phyloP scores from a whole-genome alignment of 2,888 invertebrate genomes.

The Tryphoninae sp. region DNA sequence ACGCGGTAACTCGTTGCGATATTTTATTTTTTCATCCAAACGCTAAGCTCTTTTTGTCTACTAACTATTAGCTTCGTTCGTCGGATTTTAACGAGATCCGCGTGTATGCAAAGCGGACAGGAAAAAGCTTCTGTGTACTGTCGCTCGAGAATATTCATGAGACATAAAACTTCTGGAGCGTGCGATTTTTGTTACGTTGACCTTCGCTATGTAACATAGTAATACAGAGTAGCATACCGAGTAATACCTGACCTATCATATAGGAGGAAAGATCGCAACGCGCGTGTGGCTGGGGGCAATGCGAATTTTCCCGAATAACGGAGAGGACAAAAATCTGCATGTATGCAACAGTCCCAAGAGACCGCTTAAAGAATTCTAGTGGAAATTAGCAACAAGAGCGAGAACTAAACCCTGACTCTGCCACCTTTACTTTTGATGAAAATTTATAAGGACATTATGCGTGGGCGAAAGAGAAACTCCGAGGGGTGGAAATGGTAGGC shows the following conservation, averaged over 20 bases:
- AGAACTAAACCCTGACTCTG: slow-evolving; percentile 24
- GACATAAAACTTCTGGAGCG: slow-evolving; percentile 39
- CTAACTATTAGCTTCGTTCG: slow-evolving; percentile 35
- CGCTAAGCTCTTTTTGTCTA: slow-evolving; percentile 12
- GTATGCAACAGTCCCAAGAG: neutral
- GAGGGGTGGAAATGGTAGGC: neutral
- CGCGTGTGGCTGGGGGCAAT: neutral
- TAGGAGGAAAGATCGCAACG: neutral
- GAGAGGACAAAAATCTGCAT: slow-evolving; percentile 24
- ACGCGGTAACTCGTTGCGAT: neutral
- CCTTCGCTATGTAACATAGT: neutral
- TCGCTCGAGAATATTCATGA: slow-evolving; percentile 48
- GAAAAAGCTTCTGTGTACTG: slow-evolving; percentile 43
- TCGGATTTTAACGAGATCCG: slow-evolving; percentile 39
- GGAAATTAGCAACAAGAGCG: slow-evolving; percentile 31
- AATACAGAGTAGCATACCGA: slow-evolving; percentile 11
- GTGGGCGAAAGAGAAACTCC: slow-evolving; percentile 14
- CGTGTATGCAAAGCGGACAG: slow-evolving; percentile 31
- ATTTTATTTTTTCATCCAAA: slow-evolving; percentile 31
- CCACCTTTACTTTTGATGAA: slow-evolving; percentile 23
- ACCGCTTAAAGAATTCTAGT: slow-evolving; percentile 3
- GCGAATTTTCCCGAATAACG: neutral
- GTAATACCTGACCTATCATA: slow-evolving; percentile 23
- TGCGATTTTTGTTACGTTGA: slow-evolving; percentile 14
- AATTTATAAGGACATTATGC: slow-evolving; percentile 26